These are phyloP conservation scores for Daboia siamensis DNA, from an alignment of 2,113 vertebrate species.

Conservation along the genomic window DNA sequence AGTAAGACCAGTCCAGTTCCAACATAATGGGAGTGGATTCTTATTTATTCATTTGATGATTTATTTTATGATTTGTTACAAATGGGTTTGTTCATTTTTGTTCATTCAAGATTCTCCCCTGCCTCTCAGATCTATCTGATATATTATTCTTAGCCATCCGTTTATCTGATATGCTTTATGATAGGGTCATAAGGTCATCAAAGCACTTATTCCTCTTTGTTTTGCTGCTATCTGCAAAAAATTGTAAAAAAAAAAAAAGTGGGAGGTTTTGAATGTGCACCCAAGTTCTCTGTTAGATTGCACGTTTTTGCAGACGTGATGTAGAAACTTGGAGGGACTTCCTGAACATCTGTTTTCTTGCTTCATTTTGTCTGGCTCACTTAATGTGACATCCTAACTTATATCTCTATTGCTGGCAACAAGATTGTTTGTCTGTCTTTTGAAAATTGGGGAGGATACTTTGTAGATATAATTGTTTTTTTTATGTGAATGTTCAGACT, in stretches of 20 bases:
- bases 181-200: not conserved
- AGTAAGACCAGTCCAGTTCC: not conserved
- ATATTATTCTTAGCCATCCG: not conserved
- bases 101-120: not conserved
- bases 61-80: not conserved
- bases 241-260: not conserved
- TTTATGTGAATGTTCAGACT: not conserved
- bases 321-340: not conserved
- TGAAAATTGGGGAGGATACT: not conserved
- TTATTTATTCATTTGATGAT: not conserved
- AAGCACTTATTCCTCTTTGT: not conserved
- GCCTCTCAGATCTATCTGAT: not conserved
- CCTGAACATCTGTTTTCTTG: not conserved
- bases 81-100: not conserved
- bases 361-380: not conserved
- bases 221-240: not conserved
- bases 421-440: not conserved
- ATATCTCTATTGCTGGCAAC: not conserved
- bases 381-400: not conserved
- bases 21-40: not conserved
- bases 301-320: not conserved
- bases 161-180: not conserved
- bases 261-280: not conserved
- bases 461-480: not conserved
- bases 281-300: not conserved